phyloP scores from a whole-genome alignment of 53 echinoderm and acorn worm species.

The Zoroaster sp. region DNA sequence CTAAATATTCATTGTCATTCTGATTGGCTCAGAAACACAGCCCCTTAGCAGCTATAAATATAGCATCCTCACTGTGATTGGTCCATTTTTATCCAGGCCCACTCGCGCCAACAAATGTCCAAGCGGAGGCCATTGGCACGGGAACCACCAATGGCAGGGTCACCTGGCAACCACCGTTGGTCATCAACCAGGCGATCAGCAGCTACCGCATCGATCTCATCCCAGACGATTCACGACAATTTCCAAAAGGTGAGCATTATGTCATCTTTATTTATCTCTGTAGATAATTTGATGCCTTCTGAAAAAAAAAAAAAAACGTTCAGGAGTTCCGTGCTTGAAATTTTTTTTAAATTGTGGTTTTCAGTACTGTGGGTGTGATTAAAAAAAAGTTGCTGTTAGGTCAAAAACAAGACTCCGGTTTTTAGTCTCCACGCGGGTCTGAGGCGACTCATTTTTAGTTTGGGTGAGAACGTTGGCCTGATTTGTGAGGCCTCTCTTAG shows the following conservation, averaged over 20 bases:
- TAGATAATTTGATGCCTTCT: too few species aligned
- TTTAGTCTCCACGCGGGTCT: too few species aligned
- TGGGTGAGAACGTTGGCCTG: background rate
- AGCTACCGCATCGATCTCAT: slow-evolving; percentile 20
- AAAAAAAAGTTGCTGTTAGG: too few species aligned
- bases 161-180: slow-evolving; percentile 38
- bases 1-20: background rate
- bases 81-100: slow-evolving; percentile 37
- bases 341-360: background rate
- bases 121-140: background rate
- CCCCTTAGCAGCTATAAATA: too few species aligned
- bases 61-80: background rate
- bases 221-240: slow-evolving; percentile 1
- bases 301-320: background rate
- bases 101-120: slow-evolving; percentile 23
- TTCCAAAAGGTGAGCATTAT: slow-evolving; percentile 25
- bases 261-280: too few species aligned
- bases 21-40: too few species aligned
- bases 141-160: slow-evolving; percentile 22
- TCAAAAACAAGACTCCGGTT: too few species aligned
- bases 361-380: too few species aligned
- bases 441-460: background rate
- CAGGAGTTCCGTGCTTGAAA: background rate
- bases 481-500: too few species aligned
- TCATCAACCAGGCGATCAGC: slow-evolving; percentile 4